A percentile compares a stretch with the other conserved stretches of the same genome.
These are phyloP conservation scores for Aleiodes alternator DNA, from an alignment of 2,888 invertebrate genomes.

Conservation along the genomic window DNA sequence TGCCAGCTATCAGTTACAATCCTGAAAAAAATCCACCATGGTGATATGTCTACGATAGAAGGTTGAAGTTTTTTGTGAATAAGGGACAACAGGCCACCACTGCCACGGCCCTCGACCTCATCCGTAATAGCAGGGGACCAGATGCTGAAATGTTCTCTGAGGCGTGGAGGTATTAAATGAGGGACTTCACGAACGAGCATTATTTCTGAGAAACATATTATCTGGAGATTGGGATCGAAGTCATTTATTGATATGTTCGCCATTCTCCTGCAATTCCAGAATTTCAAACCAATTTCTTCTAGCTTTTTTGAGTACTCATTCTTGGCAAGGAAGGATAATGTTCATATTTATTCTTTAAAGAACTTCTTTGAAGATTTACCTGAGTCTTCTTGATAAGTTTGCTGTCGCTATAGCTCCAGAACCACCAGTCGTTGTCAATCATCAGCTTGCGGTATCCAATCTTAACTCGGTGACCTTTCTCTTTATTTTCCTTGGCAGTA, in stretches of 20 bases:
- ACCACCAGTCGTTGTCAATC: too few species aligned
- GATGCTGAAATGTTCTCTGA: not conserved
- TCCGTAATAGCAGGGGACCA: conserved; percentile 21
- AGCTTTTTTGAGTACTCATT: not conserved
- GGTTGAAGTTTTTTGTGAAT: conserved; percentile 5
- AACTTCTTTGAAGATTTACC: too few species aligned
- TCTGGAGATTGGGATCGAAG: not conserved
- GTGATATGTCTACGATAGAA: not conserved
- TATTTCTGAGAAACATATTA: not conserved
- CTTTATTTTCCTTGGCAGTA: too few species aligned
- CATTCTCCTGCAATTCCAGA: not conserved
- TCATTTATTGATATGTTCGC: not conserved
- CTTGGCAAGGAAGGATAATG: too few species aligned
- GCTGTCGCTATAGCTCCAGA: too few species aligned
- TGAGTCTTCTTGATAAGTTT: too few species aligned
- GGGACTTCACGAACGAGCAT: not conserved
- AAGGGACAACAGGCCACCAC: not conserved
- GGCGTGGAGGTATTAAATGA: not conserved
- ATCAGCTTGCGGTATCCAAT: too few species aligned
- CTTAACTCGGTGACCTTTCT: too few species aligned
- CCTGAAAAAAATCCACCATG: conserved; percentile 10
- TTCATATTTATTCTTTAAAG: too few species aligned
- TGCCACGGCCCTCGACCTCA: conserved; percentile 2
- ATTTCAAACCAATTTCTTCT: not conserved
- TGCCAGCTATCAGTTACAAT: not conserved